These are phyloP conservation scores for Oplegnathus fasciatus DNA, from an alignment of 2,113 vertebrate species.

Conservation along the genomic window DNA sequence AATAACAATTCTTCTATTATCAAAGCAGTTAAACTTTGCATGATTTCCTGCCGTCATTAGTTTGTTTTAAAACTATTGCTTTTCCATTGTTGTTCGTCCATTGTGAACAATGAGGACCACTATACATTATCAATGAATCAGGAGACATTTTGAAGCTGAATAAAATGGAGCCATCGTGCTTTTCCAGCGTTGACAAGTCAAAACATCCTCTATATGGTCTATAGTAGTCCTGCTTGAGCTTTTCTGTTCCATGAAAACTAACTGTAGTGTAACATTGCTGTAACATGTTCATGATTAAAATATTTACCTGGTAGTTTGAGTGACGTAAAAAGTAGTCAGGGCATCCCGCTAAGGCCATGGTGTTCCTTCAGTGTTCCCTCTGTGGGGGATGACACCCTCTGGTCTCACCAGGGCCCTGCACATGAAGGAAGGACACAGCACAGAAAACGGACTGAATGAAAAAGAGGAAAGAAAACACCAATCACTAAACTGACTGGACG, in stretches of 20 bases:
- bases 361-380: constrained; percentile 68
- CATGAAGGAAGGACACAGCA: constrained; percentile 10
- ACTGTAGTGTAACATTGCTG: not conserved
- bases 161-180: not conserved
- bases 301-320: constrained; percentile 87
- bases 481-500: not conserved
- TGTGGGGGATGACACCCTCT: constrained; percentile 77
- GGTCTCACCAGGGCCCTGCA: constrained; percentile 60
- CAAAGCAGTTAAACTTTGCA: not conserved
- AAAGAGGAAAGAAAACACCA: not conserved
- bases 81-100: not conserved
- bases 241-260: constrained; percentile 5
- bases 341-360: constrained; percentile 93
- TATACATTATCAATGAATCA: not conserved
- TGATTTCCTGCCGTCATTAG: not conserved
- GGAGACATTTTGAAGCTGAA: not conserved
- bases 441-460: not conserved
- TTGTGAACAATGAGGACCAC: not conserved
- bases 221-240: not conserved
- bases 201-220: too few relatives aligned
- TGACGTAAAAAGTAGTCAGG: constrained; percentile 91
- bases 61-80: not conserved
- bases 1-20: not conserved
- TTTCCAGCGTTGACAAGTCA: not conserved
- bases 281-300: not conserved